Evolutionary conservation across 2,888 invertebrate genomes (phyloP).

Genomic region (Anoplius nigerrimus): DNA sequence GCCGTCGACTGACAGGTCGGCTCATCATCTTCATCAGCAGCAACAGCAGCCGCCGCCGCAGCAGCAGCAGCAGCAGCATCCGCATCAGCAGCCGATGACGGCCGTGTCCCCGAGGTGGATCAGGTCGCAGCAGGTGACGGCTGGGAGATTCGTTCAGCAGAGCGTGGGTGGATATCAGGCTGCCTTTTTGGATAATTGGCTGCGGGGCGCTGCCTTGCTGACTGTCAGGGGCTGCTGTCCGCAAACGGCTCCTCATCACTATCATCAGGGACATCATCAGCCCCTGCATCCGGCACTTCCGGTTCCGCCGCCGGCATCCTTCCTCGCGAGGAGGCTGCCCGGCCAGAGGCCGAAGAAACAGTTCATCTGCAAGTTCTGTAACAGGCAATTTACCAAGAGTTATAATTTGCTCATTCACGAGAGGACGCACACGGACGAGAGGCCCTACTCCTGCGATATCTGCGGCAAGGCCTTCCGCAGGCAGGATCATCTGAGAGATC

Average conservation of each 20-base stretch:
- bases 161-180: constrained; percentile 61
- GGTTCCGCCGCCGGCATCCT: constrained; percentile 73
- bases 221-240: constrained; percentile 73
- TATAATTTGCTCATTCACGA: constrained; percentile 98
- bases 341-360: constrained; percentile 95
- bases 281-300: constrained; percentile 58
- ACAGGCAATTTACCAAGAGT: constrained; percentile 97
- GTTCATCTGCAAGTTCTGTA: constrained; percentile 98
- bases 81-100: constrained; percentile 28
- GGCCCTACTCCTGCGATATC: constrained; percentile 98
- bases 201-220: constrained; percentile 66
- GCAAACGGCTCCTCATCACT: constrained; percentile 48
- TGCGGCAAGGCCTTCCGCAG: constrained; percentile 98
- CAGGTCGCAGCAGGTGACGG: constrained; percentile 46
- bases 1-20: constrained; percentile 58
- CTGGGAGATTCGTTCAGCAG: constrained; percentile 46
- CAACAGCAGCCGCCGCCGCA: constrained; percentile 24
- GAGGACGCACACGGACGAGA: constrained; percentile 96
- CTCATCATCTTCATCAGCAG: constrained; percentile 36
- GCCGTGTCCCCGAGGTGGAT: constrained; percentile 59
- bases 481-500: constrained; percentile 96
- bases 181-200: constrained; percentile 67
- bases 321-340: constrained; percentile 84
- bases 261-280: constrained; percentile 39
- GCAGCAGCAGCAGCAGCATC: constrained; percentile 31